These are phyloP conservation scores for Urosaurus nigricauda DNA, from an alignment of 2,797 vertebrate species.

Conservation along the genomic window DNA sequence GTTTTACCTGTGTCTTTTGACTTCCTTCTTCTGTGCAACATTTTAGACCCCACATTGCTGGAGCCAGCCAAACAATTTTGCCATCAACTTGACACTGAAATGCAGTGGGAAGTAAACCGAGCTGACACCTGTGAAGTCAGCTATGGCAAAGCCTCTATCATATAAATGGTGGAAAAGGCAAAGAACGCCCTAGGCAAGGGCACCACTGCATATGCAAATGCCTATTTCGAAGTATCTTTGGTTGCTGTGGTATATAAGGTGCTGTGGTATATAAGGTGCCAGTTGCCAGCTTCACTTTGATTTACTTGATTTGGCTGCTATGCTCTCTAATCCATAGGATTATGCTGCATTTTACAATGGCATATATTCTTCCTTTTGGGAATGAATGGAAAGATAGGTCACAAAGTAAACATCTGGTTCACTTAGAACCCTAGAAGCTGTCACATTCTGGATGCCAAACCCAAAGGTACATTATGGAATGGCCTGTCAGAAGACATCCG, in stretches of 20 bases:
- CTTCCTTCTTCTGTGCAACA: not conserved
- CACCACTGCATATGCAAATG: not conserved
- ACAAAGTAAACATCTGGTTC: not conserved
- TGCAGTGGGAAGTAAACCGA: not conserved
- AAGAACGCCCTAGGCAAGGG: constrained; percentile 2
- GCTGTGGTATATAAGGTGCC: too few species aligned
- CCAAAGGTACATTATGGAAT: too few species aligned
- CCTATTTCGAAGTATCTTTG: not conserved
- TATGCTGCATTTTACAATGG: not conserved
- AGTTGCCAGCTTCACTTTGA: not conserved
- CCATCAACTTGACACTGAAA: accelerated
- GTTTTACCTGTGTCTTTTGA: not conserved
- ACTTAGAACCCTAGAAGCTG: not conserved
- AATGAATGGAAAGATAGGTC: not conserved
- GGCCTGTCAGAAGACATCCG: too few species aligned
- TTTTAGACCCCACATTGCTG: not conserved
- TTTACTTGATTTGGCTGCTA: not conserved
- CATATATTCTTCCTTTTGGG: not conserved
- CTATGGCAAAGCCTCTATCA: not conserved
- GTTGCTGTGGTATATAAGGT: not conserved
- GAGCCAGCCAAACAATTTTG: not conserved
- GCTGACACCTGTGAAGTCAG: not conserved
- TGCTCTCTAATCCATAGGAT: not conserved
- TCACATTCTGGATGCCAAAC: not conserved
- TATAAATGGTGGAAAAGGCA: constrained; percentile 4